Conservation (phyloP, 2,797 vertebrate species). For the Tragelaphus eurycerus region DNA sequence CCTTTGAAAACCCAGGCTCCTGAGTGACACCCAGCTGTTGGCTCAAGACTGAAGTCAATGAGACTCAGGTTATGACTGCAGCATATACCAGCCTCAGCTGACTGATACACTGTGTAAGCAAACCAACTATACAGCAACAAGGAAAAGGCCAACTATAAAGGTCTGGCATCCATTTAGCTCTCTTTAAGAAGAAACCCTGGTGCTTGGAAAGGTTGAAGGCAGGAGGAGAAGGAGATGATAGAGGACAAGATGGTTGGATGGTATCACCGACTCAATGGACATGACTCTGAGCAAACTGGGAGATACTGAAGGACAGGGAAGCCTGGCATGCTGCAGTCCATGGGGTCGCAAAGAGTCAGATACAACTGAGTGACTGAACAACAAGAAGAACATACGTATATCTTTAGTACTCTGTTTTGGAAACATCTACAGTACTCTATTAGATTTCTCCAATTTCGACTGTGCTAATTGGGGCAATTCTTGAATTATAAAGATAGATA, state of each 20-base stretch:
- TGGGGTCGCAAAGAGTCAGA: background rate
- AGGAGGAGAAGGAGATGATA: background rate
- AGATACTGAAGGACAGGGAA: background rate
- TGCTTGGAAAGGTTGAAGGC: background rate
- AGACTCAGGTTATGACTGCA: background rate
- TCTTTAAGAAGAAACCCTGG: background rate
- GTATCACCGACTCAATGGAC: background rate
- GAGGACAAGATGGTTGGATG: background rate
- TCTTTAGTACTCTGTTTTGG: background rate
- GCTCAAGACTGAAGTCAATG: background rate
- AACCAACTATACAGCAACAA: no score
- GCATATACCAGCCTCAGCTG: background rate
- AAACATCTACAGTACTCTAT: background rate
- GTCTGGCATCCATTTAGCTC: background rate
- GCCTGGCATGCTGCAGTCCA: background rate
- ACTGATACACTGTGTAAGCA: background rate
- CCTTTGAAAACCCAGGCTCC: background rate
- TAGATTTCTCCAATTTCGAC: background rate
- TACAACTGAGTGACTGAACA: background rate
- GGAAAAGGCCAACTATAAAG: background rate
- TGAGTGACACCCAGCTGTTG: no score
- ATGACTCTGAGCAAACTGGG: background rate
- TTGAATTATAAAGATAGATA: background rate
- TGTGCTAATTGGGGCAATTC: background rate
- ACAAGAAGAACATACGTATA: fast-evolving